phyloP scores from a whole-genome alignment of 2,113 vertebrate genomes.

The Malurus melanocephalus region DNA sequence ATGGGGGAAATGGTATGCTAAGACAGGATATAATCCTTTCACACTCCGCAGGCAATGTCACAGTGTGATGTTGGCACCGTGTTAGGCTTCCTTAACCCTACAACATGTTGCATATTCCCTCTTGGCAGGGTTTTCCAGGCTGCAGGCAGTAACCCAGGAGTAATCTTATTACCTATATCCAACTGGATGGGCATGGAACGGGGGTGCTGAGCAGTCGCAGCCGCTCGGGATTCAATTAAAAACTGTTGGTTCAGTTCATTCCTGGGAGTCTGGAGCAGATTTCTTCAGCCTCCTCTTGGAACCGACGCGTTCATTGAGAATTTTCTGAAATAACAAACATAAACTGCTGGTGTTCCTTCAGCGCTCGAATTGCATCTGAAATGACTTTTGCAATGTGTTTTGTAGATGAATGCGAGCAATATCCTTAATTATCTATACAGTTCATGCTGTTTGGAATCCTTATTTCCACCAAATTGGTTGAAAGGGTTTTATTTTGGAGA shows the following conservation, averaged over 20 bases:
- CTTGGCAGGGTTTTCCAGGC: slow-evolving; percentile 69
- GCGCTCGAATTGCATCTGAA: background rate
- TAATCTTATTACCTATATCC: slow-evolving; percentile 77
- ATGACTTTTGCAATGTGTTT: background rate
- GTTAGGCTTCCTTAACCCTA: slow-evolving; percentile 79
- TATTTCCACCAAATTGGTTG: background rate
- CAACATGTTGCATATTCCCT: slow-evolving; percentile 71
- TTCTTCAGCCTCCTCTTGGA: slow-evolving; percentile 54
- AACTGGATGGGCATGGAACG: slow-evolving; percentile 62
- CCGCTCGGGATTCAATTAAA: slow-evolving; percentile 69
- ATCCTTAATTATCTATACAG: background rate
- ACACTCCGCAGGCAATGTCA: slow-evolving; percentile 76
- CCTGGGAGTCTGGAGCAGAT: slow-evolving; percentile 48
- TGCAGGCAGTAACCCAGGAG: slow-evolving; percentile 75
- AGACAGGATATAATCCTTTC: slow-evolving; percentile 81
- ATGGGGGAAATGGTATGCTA: slow-evolving; percentile 75
- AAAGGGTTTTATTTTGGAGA: background rate
- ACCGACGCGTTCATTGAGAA: slow-evolving; percentile 47
- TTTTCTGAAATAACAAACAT: slow-evolving; percentile 51
- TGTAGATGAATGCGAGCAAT: background rate
- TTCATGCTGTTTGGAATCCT: background rate
- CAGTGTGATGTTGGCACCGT: slow-evolving; percentile 76
- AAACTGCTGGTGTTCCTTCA: slow-evolving; percentile 17
- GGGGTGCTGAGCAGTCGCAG: slow-evolving; percentile 56
- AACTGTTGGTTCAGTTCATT: slow-evolving; percentile 45